Evolutionary conservation across 2,888 invertebrate species (phyloP), one percentile per base, ranked within the genome.

Genomic region (Ptychoptera contaminata): DNA sequence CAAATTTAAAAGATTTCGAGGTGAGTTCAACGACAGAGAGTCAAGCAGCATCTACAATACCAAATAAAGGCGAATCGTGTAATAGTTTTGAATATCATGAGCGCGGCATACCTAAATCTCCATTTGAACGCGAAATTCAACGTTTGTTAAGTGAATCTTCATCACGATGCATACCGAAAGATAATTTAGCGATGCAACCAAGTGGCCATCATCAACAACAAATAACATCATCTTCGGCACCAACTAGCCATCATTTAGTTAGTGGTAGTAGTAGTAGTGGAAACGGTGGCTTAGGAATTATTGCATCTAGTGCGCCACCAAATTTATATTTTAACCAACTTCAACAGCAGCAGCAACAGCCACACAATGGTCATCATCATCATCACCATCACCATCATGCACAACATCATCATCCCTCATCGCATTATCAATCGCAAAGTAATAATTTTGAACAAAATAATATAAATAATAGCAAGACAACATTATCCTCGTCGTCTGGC

Each of bases 61-160:
- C 74, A 49, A 73, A 71, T 51, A 68, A 70, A 48, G 75, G 74
- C 8, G 76, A 77, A 53, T 74, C 74, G 46, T 76, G 76, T 56
- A 75, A 73, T 16, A 76, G 76, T 57, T 77, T 77, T 51, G 76
- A 77, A 54, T 77, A 73, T 54, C 67, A 61, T 49, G 69, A 74
- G 23, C 68, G 30, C 11, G 37, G 37, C 30, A 16, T 39, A 10
- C 43, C 43, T 12, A 65, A 65, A 50, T 76, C 76, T 44, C 82
- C 83, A 16, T 84, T 84, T 59, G 84, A 84, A 67, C 72, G 81
- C 56, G 83, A 84, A 62, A 79, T 85, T 53, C 82, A 83, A 62
- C 77, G 82, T 61, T 71, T 84, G 53, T 69, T 83, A 50, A 82
- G 82, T 55, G 82, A 82, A 52, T 66, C 66, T 5, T 51, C 59